Percentiles rank a stretch among this genome's conserved stretches.
phyloP scores from a whole-genome alignment of 2,113 vertebrate species.

The Gasterosteus aculeatus region DNA sequence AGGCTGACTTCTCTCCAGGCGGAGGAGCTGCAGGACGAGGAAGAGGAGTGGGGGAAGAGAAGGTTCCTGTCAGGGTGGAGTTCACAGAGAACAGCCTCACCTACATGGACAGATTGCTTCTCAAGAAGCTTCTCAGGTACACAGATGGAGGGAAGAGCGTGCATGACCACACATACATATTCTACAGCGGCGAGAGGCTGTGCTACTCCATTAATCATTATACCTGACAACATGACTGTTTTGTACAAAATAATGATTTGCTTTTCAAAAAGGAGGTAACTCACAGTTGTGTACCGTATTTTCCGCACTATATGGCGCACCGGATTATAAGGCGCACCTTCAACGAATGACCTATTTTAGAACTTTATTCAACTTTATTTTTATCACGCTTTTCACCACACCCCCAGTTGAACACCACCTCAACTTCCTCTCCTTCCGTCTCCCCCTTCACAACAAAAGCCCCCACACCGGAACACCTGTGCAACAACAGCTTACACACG shows the following conservation, averaged over 20 bases:
- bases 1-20: slow-evolving; percentile 76
- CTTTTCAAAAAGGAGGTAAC: not conserved
- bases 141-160: slow-evolving; percentile 26
- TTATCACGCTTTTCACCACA: too few relatives aligned
- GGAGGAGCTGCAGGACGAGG: slow-evolving; percentile 50
- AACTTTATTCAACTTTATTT: too few relatives aligned
- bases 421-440: too few relatives aligned
- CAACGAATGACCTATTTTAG: too few relatives aligned
- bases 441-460: too few relatives aligned
- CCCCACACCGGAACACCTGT: too few relatives aligned
- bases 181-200: slow-evolving; percentile 15
- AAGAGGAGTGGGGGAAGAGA: slow-evolving; percentile 41
- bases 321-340: too few relatives aligned
- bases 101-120: slow-evolving; percentile 91
- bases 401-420: too few relatives aligned
- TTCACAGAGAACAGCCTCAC: slow-evolving; percentile 85
- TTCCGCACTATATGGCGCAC: too few relatives aligned
- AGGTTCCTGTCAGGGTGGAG: slow-evolving; percentile 80
- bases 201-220: not conserved
- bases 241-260: not conserved
- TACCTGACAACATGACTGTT: not conserved
- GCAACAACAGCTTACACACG: too few relatives aligned
- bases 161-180: slow-evolving; percentile 15
- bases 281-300: not conserved
- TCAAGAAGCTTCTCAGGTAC: slow-evolving; percentile 93